These are phyloP conservation scores for Porites rus DNA, from an alignment of 92 coral and sea anemone genomes.

Conservation along the genomic window DNA sequence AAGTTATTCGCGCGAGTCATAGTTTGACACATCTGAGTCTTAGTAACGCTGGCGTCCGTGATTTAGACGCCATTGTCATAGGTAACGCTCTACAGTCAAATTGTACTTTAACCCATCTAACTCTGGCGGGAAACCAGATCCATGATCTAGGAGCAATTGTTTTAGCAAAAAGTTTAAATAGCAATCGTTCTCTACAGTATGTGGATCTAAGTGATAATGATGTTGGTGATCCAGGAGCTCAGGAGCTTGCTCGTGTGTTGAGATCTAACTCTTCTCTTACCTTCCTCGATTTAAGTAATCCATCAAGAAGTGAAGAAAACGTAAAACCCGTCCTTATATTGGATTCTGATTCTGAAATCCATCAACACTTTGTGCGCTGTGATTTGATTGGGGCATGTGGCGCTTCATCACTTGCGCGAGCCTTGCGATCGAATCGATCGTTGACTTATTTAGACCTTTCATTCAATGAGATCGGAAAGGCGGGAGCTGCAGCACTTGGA, in stretches of 20 bases:
- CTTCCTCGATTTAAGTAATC: too few species aligned
- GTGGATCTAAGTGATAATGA: not conserved
- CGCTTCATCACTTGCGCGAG: conserved; percentile 1
- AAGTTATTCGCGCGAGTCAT: not conserved
- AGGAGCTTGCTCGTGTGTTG: not conserved
- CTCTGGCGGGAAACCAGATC: not conserved
- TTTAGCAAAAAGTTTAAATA: not conserved
- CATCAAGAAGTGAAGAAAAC: too few species aligned
- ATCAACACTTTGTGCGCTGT: too few species aligned
- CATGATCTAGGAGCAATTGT: not conserved
- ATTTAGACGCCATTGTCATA: not conserved
- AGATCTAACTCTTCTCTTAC: not conserved
- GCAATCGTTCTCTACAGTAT: not conserved
- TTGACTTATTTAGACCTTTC: not conserved
- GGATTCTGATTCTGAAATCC: not conserved
- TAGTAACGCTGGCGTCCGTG: not conserved
- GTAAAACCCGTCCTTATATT: too few species aligned
- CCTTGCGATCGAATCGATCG: not conserved
- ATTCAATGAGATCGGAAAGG: not conserved
- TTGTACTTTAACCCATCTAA: conserved; percentile 15
- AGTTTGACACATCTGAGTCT: conserved; percentile 16
- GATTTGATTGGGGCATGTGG: not conserved
- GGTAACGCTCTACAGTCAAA: not conserved
- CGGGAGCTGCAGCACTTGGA: conserved; percentile 9
- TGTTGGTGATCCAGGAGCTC: not conserved